Evolutionary conservation across 2,888 invertebrate genomes (phyloP).

Genomic region (Heterodera filipjevi): DNA sequence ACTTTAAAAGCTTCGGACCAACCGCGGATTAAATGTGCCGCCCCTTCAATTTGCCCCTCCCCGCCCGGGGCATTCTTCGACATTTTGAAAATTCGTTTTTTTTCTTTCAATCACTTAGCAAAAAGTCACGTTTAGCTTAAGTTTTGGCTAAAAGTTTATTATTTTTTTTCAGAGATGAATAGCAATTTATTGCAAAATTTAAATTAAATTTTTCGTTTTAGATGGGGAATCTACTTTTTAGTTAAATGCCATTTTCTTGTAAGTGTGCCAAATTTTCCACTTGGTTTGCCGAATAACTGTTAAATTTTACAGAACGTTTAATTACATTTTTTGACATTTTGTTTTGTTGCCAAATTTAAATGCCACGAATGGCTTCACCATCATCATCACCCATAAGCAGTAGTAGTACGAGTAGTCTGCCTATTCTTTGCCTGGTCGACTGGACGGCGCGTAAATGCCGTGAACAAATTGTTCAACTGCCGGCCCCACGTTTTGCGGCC

Average conservation of each 20-base stretch:
- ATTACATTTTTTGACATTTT: background rate
- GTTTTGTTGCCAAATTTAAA: slow-evolving; percentile 1
- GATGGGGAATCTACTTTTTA: too few relatives aligned
- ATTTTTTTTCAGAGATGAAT: too few relatives aligned
- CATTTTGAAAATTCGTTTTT: background rate
- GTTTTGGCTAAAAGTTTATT: too few relatives aligned
- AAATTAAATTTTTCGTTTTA: background rate
- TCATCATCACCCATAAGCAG: background rate
- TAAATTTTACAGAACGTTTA: too few relatives aligned
- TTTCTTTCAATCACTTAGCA: background rate
- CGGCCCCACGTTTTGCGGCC: slow-evolving; percentile 54
- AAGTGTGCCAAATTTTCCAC: too few relatives aligned
- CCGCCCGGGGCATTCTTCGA: background rate
- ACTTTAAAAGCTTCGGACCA: background rate
- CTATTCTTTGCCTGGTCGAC: slow-evolving; percentile 62
- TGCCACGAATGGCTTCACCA: background rate
- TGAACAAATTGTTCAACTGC: slow-evolving; percentile 51
- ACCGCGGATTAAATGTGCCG: background rate
- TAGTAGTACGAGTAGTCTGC: slow-evolving; percentile 31
- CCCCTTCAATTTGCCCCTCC: background rate
- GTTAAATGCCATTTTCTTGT: too few relatives aligned
- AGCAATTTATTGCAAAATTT: too few relatives aligned
- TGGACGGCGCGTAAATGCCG: slow-evolving; percentile 60
- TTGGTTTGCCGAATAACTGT: too few relatives aligned
- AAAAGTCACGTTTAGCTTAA: too few relatives aligned